Percentiles rank a stretch among this genome's conserved stretches.
These are phyloP conservation scores for Chaenodraco wilsoni DNA, from an alignment of 2,797 vertebrate genomes.

Conservation along the genomic window DNA sequence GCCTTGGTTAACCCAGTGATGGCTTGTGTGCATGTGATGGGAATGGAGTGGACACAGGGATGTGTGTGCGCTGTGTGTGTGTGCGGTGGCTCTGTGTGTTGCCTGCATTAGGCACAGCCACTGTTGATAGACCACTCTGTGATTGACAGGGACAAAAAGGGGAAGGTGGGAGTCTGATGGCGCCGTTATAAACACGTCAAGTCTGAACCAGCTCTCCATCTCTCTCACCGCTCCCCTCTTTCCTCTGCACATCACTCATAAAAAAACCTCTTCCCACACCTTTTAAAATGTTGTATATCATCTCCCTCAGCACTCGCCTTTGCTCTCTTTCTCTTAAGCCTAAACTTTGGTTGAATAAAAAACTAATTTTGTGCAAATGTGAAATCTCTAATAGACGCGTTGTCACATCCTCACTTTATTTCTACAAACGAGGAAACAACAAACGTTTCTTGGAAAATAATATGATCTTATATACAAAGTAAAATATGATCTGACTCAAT, in stretches of 20 bases:
- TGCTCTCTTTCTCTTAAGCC: not conserved
- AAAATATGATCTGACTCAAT: constrained; percentile 8
- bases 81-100: constrained; percentile 4
- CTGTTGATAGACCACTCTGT: constrained; percentile 34
- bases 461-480: constrained; percentile 8
- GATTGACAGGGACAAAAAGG: constrained; percentile 41
- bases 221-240: constrained; percentile 5
- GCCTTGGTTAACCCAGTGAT: constrained; percentile 52
- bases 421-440: constrained; percentile 9
- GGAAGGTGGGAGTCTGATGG: constrained; percentile 23
- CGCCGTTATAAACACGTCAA: constrained; percentile 17
- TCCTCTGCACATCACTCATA: constrained; percentile 29
- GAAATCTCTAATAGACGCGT: constrained; percentile 1
- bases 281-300: constrained; percentile 21
- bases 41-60: constrained; percentile 21
- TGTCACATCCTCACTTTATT: not conserved
- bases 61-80: not conserved
- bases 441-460: constrained; percentile 6
- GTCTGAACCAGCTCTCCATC: not conserved
- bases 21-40: constrained; percentile 15
- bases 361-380: constrained; percentile 1
- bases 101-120: constrained; percentile 11
- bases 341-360: constrained; percentile 9
- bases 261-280: constrained; percentile 23
- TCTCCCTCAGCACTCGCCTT: not conserved